phyloP scores from a whole-genome alignment of 2,888 invertebrate genomes.

The Harpalus rubripes region DNA sequence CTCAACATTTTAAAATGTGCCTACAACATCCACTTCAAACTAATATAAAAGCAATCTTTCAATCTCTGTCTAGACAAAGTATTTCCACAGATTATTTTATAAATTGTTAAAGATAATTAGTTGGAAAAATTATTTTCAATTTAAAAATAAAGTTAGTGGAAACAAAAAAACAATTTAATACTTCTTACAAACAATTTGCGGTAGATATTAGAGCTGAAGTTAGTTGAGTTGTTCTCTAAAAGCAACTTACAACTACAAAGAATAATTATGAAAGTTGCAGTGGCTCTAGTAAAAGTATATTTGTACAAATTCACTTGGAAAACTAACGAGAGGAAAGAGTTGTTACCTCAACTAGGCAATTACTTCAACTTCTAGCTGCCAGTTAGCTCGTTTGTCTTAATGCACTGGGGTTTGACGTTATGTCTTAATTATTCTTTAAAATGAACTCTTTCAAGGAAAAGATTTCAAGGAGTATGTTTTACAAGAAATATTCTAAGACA shows the following conservation, averaged over 20 bases:
- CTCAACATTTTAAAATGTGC: too few species aligned
- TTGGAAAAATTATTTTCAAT: too few species aligned
- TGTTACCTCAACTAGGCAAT: conserved; percentile 36
- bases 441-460: neutral
- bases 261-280: conserved; percentile 41
- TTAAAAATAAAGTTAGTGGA: too few species aligned
- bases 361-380: conserved; percentile 25
- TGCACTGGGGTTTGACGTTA: neutral
- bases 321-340: conserved; percentile 45
- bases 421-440: neutral
- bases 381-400: conserved; percentile 4
- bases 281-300: conserved; percentile 20
- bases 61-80: too few species aligned
- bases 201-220: neutral
- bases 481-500: conserved; percentile 7
- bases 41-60: too few species aligned
- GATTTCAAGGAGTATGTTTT: neutral
- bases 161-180: too few species aligned
- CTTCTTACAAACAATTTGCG: too few species aligned
- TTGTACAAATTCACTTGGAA: conserved; percentile 52
- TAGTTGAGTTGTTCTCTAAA: conserved; percentile 17
- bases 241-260: conserved; percentile 28
- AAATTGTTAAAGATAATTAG: too few species aligned
- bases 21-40: too few species aligned
- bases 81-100: too few species aligned